Conservation (phyloP, 2,113 vertebrate species). For the Salvator merianae region DNA sequence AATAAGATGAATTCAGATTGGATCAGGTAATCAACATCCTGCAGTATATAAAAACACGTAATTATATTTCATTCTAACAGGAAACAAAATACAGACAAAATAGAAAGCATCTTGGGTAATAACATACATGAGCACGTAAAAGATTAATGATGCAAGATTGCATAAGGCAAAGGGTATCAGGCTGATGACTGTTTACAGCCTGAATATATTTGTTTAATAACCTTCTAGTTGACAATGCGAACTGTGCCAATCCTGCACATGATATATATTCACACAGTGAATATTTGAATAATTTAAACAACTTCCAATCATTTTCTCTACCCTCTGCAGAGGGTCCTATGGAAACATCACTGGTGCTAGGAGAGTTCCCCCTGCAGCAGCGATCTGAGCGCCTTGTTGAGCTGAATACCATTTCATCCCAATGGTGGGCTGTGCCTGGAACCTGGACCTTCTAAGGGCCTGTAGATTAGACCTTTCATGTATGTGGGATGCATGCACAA, state of each 20-base stretch:
- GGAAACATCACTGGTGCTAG: too few relatives aligned
- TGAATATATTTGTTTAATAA: neutral
- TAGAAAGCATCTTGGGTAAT: neutral
- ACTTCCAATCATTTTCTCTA: too few relatives aligned
- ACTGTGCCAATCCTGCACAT: neutral
- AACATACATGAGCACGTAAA: neutral
- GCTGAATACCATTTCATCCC: too few relatives aligned
- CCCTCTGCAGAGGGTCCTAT: too few relatives aligned
- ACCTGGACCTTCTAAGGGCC: too few relatives aligned
- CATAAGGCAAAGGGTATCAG: neutral
- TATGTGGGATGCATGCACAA: too few relatives aligned
- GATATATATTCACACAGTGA: neutral
- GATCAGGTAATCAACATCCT: neutral
- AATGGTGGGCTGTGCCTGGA: too few relatives aligned
- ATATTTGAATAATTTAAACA: neutral
- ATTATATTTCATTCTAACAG: neutral
- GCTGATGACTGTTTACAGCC: neutral
- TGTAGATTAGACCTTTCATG: too few relatives aligned
- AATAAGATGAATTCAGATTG: neutral
- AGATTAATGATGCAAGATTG: neutral
- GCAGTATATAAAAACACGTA: neutral
- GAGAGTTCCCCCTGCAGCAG: too few relatives aligned
- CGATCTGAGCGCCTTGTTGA: too few relatives aligned
- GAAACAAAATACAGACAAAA: neutral
- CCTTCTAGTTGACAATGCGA: neutral